phyloP scores from a whole-genome alignment of 2,113 vertebrate genomes.

The Excalfactoria chinensis region DNA sequence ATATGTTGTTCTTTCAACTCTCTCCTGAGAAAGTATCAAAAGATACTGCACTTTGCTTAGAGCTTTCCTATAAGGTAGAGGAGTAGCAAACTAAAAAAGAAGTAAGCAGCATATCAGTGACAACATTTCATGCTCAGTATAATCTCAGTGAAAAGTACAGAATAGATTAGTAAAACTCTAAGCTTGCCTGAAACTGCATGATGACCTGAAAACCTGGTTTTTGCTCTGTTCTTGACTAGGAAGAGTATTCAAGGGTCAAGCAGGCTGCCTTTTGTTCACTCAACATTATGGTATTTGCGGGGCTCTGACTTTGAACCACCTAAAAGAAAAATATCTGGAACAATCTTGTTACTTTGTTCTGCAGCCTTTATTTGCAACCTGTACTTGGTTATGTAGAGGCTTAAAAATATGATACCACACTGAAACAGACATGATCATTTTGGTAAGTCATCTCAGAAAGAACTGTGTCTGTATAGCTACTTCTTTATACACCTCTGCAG shows the following conservation, averaged over 20 bases:
- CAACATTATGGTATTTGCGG: rapidly evolving
- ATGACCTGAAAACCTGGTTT: background rate
- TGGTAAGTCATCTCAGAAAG: background rate
- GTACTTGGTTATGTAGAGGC: background rate
- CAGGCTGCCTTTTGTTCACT: background rate
- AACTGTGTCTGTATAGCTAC: background rate
- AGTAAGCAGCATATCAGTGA: background rate
- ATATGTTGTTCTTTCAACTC: background rate
- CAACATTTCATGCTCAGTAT: background rate
- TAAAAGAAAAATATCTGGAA: background rate
- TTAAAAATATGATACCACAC: background rate
- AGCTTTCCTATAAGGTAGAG: background rate
- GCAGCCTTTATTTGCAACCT: background rate
- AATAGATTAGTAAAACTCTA: background rate
- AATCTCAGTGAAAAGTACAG: background rate
- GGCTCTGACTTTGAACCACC: background rate
- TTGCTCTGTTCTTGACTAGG: background rate
- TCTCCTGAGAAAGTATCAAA: background rate
- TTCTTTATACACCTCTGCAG: background rate
- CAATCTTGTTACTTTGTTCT: background rate
- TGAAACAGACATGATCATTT: background rate
- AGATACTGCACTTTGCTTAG: background rate
- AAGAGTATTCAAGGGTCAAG: background rate
- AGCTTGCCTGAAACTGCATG: background rate
- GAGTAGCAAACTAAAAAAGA: background rate